A percentile compares a stretch with the other conserved stretches of the same genome.
These are phyloP conservation scores for Acanthiza pusilla DNA, from an alignment of 2,797 vertebrate genomes.

Conservation along the genomic window DNA sequence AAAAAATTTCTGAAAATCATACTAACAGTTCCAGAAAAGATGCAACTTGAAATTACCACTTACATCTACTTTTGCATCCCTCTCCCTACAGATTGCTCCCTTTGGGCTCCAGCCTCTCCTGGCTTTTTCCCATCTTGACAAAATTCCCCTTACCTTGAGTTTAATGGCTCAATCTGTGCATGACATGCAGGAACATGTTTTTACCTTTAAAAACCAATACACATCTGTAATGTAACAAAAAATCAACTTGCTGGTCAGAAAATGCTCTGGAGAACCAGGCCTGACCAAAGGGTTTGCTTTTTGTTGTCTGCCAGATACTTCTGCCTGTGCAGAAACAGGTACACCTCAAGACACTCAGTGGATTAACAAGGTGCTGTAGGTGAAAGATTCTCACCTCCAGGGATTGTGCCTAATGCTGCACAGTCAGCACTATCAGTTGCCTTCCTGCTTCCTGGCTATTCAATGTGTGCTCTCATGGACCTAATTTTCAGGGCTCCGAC, in stretches of 20 bases:
- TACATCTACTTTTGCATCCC: neutral
- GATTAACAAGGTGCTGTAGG: neutral
- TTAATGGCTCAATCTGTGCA: neutral
- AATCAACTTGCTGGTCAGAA: neutral
- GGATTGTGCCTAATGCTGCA: neutral
- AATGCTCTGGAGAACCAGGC: neutral
- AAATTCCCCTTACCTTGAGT: neutral
- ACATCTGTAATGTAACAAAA: neutral
- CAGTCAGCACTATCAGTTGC: neutral
- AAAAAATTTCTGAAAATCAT: neutral
- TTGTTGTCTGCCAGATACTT: neutral
- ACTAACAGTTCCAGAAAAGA: neutral
- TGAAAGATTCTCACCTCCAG: neutral
- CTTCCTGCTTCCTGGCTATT: neutral
- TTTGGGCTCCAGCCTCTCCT: neutral
- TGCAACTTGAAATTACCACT: neutral
- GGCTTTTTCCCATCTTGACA: neutral
- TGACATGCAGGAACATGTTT: neutral
- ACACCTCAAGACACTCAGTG: neutral
- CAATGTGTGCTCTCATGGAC: accelerated
- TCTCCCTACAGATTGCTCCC: neutral
- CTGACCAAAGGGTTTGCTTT: neutral
- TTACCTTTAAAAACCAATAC: neutral
- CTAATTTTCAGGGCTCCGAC: neutral
- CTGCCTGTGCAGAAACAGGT: neutral